Evolutionary conservation across 2,888 invertebrate species (phyloP), one percentile per base, ranked within the genome.

Genomic region (Rhagonycha lutea): DNA sequence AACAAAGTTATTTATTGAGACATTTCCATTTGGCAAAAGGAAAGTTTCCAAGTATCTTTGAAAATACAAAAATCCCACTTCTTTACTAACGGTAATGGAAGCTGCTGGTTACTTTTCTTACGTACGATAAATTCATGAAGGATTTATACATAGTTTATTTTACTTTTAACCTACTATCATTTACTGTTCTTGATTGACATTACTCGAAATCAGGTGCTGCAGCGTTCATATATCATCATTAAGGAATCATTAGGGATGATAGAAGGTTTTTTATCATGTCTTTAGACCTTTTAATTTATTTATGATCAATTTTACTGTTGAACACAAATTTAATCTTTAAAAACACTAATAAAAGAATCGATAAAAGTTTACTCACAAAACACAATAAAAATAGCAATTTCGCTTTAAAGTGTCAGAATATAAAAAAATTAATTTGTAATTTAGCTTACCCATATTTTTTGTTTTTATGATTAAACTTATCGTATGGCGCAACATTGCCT

Each of bases 1-100:
- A 68, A 72, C 69, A 75, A 72, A 71, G 47, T 75, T 75, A 72
- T 75, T 72, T 75, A 75, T 75, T 23, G 72, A 72, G 75, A 72
- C 75, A 65, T 75, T 75, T 75, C 72, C 69, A 75, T 75, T 75
- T 75, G 32, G 62, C 68, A 12, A 68, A 69, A n/a, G 71, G 69
- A 72, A 32, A 68, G 68, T 32, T 72, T 72, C 47, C 71, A 71
- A 68, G 71, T 72, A 65, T 47, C 24, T 60, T 61, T 60, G 63
- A 14, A 70, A 67, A 61, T 62, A 7, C 47, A 61, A 75, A 72
- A 72, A 75, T 74, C 67, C 68, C 60, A 32, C 26, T 69, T 74
- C 61, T 63, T 67, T 61, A 74, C 67, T 69, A 72, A 69, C 62
- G 26, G 69, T 69, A 72, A 75, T 75, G 69, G 75, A 75, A 75